Evolutionary conservation across 1,140 invertebrate species (phyloP).

Genomic region (Plectrocnemia conspersa): DNA sequence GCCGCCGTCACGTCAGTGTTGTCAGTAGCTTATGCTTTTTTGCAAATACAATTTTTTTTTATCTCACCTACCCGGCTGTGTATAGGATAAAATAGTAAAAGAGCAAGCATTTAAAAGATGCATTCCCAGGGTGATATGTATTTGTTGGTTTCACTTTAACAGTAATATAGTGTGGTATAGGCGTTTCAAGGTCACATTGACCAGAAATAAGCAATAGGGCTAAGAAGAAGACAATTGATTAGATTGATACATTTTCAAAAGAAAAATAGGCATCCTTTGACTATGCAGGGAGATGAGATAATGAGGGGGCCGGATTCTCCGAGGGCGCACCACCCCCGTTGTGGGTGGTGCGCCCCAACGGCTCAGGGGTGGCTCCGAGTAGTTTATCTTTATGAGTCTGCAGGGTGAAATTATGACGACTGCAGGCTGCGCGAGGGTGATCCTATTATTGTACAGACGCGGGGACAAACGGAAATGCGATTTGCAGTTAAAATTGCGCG

Average conservation of each 20-base stretch:
- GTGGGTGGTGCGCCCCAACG: constrained; percentile 1
- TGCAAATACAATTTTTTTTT: no score
- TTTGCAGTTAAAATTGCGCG: constrained; percentile 32
- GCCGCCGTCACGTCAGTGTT: no score
- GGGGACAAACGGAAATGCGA: constrained; percentile 32
- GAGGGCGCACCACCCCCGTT: background rate
- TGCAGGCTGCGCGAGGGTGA: constrained; percentile 31
- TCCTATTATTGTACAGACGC: constrained; percentile 29
- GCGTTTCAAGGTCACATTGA: no score
- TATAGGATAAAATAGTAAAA: no score
- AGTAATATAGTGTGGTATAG: no score
- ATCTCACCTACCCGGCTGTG: no score
- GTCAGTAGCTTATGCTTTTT: no score
- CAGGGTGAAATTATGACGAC: constrained; percentile 36
- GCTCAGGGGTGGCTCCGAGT: constrained; percentile 8
- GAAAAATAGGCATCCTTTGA: constrained; percentile 18
- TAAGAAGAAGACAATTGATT: no score
- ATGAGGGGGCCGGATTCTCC: constrained; percentile 16
- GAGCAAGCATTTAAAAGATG: no score
- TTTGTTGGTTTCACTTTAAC: no score
- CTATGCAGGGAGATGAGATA: constrained; percentile 29
- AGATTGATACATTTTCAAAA: constrained; percentile 6
- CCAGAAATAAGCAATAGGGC: no score
- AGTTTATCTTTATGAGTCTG: constrained; percentile 36
- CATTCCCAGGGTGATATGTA: no score